A percentile compares a stretch with the other conserved stretches of the same genome.
These are phyloP conservation scores for Oxyura jamaicensis DNA, from an alignment of 2,113 vertebrate genomes.

Conservation along the genomic window DNA sequence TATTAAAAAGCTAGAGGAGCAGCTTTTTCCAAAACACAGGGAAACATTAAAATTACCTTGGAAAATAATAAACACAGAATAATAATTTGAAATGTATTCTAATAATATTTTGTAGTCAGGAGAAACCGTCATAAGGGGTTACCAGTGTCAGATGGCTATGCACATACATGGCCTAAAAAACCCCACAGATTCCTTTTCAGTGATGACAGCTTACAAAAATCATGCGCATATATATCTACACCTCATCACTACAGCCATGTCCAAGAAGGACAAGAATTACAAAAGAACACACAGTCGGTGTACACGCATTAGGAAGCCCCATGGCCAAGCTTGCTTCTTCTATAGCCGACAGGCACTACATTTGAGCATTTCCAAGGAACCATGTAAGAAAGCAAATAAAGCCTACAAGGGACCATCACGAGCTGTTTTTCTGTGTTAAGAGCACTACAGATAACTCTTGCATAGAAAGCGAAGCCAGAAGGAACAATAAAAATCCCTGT, in stretches of 20 bases:
- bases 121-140: not conserved
- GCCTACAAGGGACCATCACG: not conserved
- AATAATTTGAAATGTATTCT: not conserved
- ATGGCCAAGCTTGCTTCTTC: not conserved
- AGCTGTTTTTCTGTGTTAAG: slow-evolving; percentile 21
- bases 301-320: not conserved
- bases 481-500: slow-evolving; percentile 48
- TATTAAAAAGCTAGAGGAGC: not conserved
- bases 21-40: not conserved
- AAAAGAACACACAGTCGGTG: not conserved
- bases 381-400: slow-evolving; percentile 28
- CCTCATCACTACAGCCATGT: not conserved
- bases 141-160: not conserved
- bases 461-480: slow-evolving; percentile 46
- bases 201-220: not conserved
- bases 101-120: not conserved
- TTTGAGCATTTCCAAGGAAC: slow-evolving; percentile 3
- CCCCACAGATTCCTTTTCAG: not conserved
- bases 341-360: not conserved
- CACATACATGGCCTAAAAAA: not conserved
- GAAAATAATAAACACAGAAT: not conserved
- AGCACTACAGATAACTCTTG: slow-evolving; percentile 35
- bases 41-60: not conserved
- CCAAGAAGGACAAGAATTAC: not conserved
- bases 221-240: not conserved